Percentiles rank a stretch among this genome's conserved stretches.
Conservation (phyloP, 1,140 invertebrate genomes). For the Papilio polyxenes region DNA sequence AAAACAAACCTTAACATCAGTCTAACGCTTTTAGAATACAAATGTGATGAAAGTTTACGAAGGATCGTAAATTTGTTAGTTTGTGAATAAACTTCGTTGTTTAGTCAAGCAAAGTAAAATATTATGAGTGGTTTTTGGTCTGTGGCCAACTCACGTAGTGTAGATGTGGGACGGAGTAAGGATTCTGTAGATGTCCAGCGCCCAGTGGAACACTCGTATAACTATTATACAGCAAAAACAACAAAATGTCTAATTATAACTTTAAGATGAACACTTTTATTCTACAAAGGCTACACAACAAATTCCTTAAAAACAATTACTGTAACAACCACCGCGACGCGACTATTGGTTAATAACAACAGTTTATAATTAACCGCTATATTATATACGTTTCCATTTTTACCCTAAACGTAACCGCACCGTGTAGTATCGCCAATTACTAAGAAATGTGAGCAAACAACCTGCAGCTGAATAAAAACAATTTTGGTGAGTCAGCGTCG, state of each 20-base stretch:
- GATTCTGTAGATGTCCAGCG: constrained; percentile 37
- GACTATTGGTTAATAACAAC: constrained; percentile 32
- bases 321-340: background rate
- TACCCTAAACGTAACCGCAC: constrained; percentile 49
- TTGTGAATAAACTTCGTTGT: constrained; percentile 48
- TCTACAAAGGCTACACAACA: background rate
- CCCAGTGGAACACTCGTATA: background rate
- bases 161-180: constrained; percentile 53
- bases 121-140: constrained; percentile 67
- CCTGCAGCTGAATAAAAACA: constrained; percentile 58
- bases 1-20: constrained; percentile 17
- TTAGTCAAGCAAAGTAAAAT: constrained; percentile 51
- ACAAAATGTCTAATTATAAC: background rate
- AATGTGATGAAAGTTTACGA: constrained; percentile 49
- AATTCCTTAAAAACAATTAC: background rate
- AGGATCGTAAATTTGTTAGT: constrained; percentile 54
- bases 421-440: constrained; percentile 53
- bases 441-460: constrained; percentile 64
- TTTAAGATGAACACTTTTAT: background rate
- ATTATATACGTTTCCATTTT: constrained; percentile 42
- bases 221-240: background rate
- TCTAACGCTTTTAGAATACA: constrained; percentile 42
- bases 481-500: constrained; percentile 67
- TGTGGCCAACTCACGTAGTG: constrained; percentile 70
- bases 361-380: constrained; percentile 42